Base-by-base conservation (phyloP, 1,140 invertebrate genomes). In the Ips typographus region DNA sequence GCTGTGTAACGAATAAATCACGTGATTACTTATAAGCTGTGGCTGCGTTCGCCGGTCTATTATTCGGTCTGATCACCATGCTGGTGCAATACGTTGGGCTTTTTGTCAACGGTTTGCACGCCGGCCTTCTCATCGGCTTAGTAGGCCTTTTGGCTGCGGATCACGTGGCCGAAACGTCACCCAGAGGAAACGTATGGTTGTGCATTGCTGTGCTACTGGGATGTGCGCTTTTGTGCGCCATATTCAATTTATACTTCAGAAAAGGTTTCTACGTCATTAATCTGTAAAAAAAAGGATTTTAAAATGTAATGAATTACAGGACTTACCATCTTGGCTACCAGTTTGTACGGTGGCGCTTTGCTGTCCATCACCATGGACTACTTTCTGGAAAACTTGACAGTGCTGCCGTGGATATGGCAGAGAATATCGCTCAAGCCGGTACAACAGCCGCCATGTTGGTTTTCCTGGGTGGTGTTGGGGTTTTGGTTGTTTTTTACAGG, bases 71-170 rank as follows among this genome's bases (percentile, higher is more conserved):
- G 38, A 90, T 93, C 72, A 92, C 91, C 1, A 88, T 89, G 89
- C 82, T 93, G 65, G 90, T 94, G 42, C 90, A 92, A 77, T 92
- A 93, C 77, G 89, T 93, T 2, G 91, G 92, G 37, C 85, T 94
- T 6, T 93, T 94, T 78, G 88, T 93, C 83, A 89, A 89, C 6
- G 92, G 92, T n/a, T 88, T 94, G 73, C 90, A 92, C 76, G 88
- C 91, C 1, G 91, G 91, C 4, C 80, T 91, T 6, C 81, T 93
- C 40, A 79, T 87, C 4, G 88, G 86, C 3, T 80, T 89, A 36
- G 86, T 84, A 2, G 82, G 82, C 2, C 80, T 91, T 22, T 83
- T 85, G 36, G 78, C 81, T 37, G 84, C 85, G 62, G 84, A 87
- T 71, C 82, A 86, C 71, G 82, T 87, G 73, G 78, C 84, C 3